These are phyloP conservation scores for Poecilia gillii DNA, from an alignment of 2,797 vertebrate genomes.

Conservation along the genomic window DNA sequence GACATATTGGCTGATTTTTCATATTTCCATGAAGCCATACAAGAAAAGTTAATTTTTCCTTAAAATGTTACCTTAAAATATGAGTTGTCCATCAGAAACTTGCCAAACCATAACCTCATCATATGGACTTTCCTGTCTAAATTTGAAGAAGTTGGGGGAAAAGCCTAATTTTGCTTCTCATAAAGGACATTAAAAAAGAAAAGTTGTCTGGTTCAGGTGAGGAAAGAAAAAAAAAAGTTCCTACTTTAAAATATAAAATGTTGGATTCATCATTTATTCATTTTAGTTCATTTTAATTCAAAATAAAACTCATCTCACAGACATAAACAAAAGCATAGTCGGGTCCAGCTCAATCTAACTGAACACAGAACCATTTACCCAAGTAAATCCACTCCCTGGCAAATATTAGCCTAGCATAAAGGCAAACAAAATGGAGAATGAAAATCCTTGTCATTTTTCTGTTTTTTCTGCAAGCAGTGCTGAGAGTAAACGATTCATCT, in stretches of 20 bases:
- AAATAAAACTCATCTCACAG: not conserved
- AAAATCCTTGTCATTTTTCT: not conserved
- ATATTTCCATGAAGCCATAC: no score
- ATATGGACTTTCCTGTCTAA: not conserved
- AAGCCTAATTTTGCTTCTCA: not conserved
- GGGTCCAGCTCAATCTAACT: not conserved
- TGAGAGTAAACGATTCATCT: not conserved
- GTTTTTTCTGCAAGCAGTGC: not conserved
- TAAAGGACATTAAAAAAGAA: not conserved
- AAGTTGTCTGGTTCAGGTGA: not conserved
- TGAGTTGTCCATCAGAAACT: not conserved
- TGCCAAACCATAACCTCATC: not conserved
- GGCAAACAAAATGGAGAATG: constrained; percentile 1
- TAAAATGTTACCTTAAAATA: no score
- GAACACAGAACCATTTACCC: not conserved
- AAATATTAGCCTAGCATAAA: not conserved
- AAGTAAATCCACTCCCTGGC: not conserved
- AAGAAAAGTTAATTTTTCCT: no score
- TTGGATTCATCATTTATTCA: not conserved
- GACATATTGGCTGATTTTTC: not conserved
- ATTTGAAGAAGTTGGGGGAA: not conserved
- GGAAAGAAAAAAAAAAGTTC: not conserved
- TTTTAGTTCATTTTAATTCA: not conserved
- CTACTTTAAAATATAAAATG: not conserved
- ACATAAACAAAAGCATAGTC: not conserved